These are phyloP conservation scores for Poecilia latipinna DNA, from an alignment of 2,113 vertebrate genomes.

Conservation along the genomic window DNA sequence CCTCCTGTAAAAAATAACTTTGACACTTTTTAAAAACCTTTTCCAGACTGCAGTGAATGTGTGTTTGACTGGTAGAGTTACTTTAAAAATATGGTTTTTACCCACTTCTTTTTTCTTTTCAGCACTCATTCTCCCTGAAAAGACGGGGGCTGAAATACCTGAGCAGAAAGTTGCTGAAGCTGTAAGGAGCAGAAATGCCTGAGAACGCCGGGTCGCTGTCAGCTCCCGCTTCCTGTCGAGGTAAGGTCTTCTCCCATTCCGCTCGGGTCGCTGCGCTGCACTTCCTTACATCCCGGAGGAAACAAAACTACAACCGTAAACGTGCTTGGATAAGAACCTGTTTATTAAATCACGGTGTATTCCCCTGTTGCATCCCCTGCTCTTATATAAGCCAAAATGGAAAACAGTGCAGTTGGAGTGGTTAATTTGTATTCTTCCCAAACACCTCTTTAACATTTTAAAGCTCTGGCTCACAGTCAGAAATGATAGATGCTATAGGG, in stretches of 20 bases:
- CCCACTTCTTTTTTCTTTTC: background rate
- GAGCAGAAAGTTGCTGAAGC: conserved; percentile 12
- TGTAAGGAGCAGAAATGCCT: background rate
- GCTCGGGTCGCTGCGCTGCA: conserved; percentile 14
- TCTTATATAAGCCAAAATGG: background rate
- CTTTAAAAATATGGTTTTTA: background rate
- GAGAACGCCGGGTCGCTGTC: background rate
- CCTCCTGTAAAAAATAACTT: background rate
- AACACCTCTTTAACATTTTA: conserved; percentile 18
- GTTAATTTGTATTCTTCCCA: conserved; percentile 17
- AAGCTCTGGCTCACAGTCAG: background rate
- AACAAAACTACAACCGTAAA: background rate
- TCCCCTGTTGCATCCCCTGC: background rate
- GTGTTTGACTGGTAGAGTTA: background rate
- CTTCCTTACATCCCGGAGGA: conserved; percentile 6
- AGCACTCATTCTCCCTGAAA: background rate
- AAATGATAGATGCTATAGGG: background rate
- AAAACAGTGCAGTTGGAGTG: background rate
- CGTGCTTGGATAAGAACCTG: background rate
- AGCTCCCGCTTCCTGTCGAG: conserved; percentile 10
- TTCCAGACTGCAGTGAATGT: background rate
- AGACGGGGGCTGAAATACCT: background rate
- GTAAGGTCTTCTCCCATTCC: conserved; percentile 12
- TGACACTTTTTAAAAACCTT: background rate
- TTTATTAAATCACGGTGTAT: conserved; percentile 14